Base-by-base conservation (phyloP, 2,888 invertebrate genomes). In the Andricus quercusramuli region DNA sequence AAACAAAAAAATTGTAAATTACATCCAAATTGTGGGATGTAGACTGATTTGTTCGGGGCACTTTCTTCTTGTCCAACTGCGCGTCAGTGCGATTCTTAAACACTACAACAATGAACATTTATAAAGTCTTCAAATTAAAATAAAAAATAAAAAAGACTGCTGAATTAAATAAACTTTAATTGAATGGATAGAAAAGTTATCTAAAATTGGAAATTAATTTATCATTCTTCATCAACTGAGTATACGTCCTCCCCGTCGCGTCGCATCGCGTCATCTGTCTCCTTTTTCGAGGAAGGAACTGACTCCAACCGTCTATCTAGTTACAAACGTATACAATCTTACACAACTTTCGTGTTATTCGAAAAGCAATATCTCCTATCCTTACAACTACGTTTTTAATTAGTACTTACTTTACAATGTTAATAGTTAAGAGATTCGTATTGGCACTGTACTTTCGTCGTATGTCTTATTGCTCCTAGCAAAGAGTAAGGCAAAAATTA, bases 271-370 rank as follows among this genome's bases (percentile, higher is more conserved):
- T 29, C 29, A 22, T 59, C n/a, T 59, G n/a, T 59, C 11, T 59
- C 22, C 59, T 11, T 22, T 22, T 22, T 9, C 47, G 59, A 59
- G 11, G 13, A 59, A n/a, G 22, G 11, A 59, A 59, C n/a, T 3
- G 1, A 59, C n/a, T 59, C 59, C 11, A 59, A 22, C 9, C 59
- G 8, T 11, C 20, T 22, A 59, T 15, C 79, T 86, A 85, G 65
- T 82, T 85, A 82, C 56, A 83, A 83, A 87, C 84, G 78, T 87
- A 81, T 83, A 84, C 86, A 86, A 82, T 78, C 80, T 83, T 64
- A 2, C 62, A 64, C 59, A n/a, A 77, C 13, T 65, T 41, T 11
- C 47, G 82, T 59, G 32, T 70, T n/a, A 62, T 74, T 68, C 62
- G 15, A 29, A 29, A 64, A 25, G 29, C 6, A 64, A 64, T 62